Percentiles rank a stretch among this genome's conserved stretches.
These are phyloP conservation scores for Drosophila nigromelanica DNA, from an alignment of 1,140 invertebrate species.

Conservation along the genomic window DNA sequence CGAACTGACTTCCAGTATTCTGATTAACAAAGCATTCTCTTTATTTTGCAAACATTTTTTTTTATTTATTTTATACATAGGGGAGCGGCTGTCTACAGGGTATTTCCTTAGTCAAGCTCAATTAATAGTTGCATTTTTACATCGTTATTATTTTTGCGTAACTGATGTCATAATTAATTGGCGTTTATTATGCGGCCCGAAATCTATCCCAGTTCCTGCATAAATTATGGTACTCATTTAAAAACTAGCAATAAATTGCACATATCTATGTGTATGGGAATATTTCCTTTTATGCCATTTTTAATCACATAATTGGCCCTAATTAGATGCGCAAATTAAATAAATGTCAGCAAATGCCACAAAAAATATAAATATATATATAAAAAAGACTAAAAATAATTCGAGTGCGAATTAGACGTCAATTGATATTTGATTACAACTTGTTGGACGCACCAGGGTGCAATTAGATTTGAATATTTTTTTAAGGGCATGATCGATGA, in stretches of 20 bases:
- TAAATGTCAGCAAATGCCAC: conserved; percentile 30
- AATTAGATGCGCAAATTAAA: conserved; percentile 70
- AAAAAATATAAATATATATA: conserved; percentile 12
- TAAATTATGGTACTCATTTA: conserved; percentile 35
- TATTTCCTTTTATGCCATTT: conserved; percentile 30
- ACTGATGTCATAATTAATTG: conserved; percentile 73
- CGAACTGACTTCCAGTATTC: too few relatives aligned
- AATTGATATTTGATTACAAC: conserved; percentile 12
- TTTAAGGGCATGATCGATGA: not conserved
- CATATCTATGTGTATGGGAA: conserved; percentile 13
- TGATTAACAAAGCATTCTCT: too few relatives aligned
- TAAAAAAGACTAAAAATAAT: conserved; percentile 3
- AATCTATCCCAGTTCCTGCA: conserved; percentile 29
- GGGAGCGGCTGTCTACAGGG: not conserved
- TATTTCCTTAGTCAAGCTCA: not conserved
- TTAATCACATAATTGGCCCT: conserved; percentile 75
- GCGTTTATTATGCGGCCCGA: conserved; percentile 49
- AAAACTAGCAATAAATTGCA: conserved; percentile 35
- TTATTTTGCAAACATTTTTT: too few relatives aligned
- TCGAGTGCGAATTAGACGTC: conserved; percentile 4
- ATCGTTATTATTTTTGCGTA: conserved; percentile 25
- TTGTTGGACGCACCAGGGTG: not conserved
- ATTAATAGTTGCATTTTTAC: not conserved
- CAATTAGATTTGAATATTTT: not conserved
- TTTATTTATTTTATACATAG: too few relatives aligned